Conservation (phyloP, 2,113 vertebrate genomes). For the Corythornis cristatus region DNA sequence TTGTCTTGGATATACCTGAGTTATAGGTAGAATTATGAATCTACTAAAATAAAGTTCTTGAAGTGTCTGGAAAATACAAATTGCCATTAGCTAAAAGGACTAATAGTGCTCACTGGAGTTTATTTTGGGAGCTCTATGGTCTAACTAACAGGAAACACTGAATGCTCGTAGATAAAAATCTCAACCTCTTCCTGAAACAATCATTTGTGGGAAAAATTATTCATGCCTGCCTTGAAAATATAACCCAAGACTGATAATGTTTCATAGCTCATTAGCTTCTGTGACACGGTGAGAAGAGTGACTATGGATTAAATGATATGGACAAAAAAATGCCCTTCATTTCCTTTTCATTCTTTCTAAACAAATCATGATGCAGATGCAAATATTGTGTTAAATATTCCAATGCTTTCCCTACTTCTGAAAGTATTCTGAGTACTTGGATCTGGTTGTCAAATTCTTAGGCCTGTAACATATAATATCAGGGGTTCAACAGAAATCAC, state of each 20-base stretch:
- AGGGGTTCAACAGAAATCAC: background rate
- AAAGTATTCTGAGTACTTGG: background rate
- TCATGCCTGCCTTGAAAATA: slow-evolving; percentile 7
- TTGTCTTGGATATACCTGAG: background rate
- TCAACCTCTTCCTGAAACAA: slow-evolving; percentile 27
- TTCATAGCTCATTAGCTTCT: background rate
- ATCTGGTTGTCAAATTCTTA: background rate
- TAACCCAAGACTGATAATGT: background rate
- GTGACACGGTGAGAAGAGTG: background rate
- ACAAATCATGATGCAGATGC: background rate
- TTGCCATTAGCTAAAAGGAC: slow-evolving; percentile 16
- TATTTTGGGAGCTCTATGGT: slow-evolving; percentile 44
- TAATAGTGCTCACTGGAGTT: background rate
- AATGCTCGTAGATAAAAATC: background rate
- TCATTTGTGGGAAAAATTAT: background rate
- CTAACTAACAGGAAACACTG: slow-evolving; percentile 7
- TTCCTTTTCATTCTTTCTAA: background rate
- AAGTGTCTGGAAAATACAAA: slow-evolving; percentile 33
- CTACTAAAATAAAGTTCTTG: slow-evolving; percentile 19
- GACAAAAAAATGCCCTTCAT: background rate
- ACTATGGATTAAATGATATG: background rate
- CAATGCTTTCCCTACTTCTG: background rate
- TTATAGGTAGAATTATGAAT: slow-evolving; percentile 20
- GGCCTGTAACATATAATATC: background rate
- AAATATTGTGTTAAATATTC: background rate